Evolutionary conservation across 2,888 invertebrate species (phyloP).

Genomic region (Nymphalis urticae): DNA sequence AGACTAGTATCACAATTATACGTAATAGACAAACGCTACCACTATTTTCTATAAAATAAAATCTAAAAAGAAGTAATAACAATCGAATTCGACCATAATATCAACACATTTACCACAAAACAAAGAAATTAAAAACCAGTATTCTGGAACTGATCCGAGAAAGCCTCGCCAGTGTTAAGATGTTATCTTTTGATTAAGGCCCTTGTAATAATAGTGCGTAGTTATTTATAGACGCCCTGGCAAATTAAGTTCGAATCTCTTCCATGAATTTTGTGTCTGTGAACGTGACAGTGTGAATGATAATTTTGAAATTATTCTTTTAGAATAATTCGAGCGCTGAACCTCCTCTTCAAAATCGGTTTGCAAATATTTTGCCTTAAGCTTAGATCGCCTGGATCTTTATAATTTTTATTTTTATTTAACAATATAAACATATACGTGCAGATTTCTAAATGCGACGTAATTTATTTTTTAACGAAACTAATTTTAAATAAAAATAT

Average conservation of each 20-base stretch:
- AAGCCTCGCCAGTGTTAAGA: slow-evolving; percentile 61
- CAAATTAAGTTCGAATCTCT: slow-evolving; percentile 56
- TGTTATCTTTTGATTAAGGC: slow-evolving; percentile 79
- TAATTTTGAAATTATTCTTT: not conserved
- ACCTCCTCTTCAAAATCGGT: too few species aligned
- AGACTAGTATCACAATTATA: not conserved
- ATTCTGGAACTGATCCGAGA: slow-evolving; percentile 10
- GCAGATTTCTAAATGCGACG: too few species aligned
- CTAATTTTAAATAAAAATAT: too few species aligned
- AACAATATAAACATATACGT: too few species aligned
- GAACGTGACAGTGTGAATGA: slow-evolving; percentile 38
- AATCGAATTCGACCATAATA: not conserved
- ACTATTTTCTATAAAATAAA: not conserved
- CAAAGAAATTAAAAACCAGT: slow-evolving; percentile 20
- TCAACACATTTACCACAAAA: slow-evolving; percentile 10
- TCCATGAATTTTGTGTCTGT: slow-evolving; percentile 53
- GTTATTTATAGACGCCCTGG: slow-evolving; percentile 69
- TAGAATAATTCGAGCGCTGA: not conserved
- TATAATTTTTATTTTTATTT: too few species aligned
- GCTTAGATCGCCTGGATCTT: too few species aligned
- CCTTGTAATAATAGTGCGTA: slow-evolving; percentile 71
- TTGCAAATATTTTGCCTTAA: too few species aligned
- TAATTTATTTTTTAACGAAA: too few species aligned
- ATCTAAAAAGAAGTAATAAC: not conserved
- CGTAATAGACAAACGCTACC: not conserved